Conservation (phyloP, 2,797 vertebrate genomes). For the Paedocypris micromegethes region DNA sequence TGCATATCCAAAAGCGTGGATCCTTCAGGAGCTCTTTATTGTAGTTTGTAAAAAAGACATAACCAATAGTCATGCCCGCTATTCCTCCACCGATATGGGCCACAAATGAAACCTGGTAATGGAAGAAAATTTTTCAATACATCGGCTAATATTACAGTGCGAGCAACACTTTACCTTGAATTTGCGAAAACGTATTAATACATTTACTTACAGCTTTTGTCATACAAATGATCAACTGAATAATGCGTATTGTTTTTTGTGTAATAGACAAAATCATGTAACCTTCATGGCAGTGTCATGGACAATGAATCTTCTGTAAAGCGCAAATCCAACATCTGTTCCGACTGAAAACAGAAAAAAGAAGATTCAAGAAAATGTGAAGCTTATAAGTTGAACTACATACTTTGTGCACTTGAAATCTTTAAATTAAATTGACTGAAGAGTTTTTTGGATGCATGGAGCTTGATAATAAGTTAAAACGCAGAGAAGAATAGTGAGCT, state of each 20-base stretch:
- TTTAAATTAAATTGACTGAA: no score
- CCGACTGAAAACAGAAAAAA: conserved; percentile 61
- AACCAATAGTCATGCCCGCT: conserved; percentile 87
- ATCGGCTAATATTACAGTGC: not conserved
- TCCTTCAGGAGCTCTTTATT: conserved; percentile 79
- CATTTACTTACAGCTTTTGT: no score
- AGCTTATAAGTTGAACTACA: no score
- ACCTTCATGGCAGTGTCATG: conserved; percentile 66
- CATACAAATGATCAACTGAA: no score
- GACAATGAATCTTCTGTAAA: conserved; percentile 80
- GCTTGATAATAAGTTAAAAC: no score
- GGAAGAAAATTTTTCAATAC: not conserved
- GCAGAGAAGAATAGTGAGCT: no score
- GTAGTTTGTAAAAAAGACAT: conserved; percentile 85
- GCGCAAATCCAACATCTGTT: conserved; percentile 81
- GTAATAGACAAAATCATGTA: conserved; percentile 3
- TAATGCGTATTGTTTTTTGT: no score
- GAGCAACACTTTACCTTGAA: no score
- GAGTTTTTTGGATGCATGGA: no score
- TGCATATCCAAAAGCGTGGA: conserved; percentile 83
- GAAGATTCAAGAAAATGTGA: not conserved
- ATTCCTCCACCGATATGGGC: conserved; percentile 83
- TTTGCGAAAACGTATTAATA: no score
- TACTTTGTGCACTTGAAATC: no score
- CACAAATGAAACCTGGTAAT: conserved; percentile 82